Conservation (phyloP, 2,888 invertebrate species). For the Trileptium ribeirensis region DNA sequence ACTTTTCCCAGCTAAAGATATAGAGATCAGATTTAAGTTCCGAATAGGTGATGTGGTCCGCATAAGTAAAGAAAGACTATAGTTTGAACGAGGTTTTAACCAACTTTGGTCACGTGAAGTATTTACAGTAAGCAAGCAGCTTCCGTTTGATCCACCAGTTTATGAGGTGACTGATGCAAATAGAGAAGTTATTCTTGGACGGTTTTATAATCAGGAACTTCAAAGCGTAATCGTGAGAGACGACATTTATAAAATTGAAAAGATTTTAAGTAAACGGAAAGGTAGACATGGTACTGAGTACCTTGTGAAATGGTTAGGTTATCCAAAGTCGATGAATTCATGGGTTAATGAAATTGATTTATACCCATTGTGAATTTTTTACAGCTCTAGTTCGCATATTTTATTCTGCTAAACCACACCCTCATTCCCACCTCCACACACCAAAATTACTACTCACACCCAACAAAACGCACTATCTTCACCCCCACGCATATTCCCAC, state of each 20-base stretch:
- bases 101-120: constrained; percentile 6
- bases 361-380: too few species aligned
- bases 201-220: neutral
- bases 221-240: neutral
- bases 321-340: too few species aligned
- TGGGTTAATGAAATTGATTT: too few species aligned
- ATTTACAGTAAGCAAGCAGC: neutral
- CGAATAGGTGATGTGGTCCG: constrained; percentile 6
- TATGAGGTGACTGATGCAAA: neutral
- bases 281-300: neutral
- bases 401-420: too few species aligned
- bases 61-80: neutral
- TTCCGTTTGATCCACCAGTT: neutral
- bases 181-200: neutral
- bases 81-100: neutral
- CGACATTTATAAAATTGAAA: constrained; percentile 2
- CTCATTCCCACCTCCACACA: too few species aligned
- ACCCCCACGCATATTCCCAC: too few species aligned
- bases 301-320: neutral
- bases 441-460: too few species aligned
- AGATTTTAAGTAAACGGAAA: neutral
- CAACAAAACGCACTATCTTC: too few species aligned
- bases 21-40: constrained; percentile 13
- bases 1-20: too few species aligned
- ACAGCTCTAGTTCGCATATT: too few species aligned